Base-by-base conservation (phyloP, 2,797 vertebrate species). In the Chelon labrosus region DNA sequence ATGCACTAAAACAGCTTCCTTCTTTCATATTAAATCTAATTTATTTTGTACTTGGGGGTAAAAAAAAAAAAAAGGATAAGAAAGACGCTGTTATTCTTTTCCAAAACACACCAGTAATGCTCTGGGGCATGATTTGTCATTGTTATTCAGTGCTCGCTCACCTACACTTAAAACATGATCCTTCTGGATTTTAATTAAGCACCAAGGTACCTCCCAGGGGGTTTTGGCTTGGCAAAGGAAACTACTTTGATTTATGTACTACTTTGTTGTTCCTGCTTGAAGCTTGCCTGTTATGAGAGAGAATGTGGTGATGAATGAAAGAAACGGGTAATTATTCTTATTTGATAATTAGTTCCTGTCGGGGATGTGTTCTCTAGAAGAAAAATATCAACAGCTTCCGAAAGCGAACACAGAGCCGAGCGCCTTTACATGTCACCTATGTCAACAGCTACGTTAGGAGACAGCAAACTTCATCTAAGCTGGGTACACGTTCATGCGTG, bases 131-230 rank as follows among this genome's bases (percentile, higher is more conserved):
- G 86, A 92, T 95, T 94, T 93, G 93, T 94, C 93, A 95, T 94
- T 94, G 93, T 95, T 95, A 94, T 95, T 94, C 94, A 89, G 92
- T 80, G 88, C 90, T 94, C 77, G 80, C 88, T 95, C 93, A 94
- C 92, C 95, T 95, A 91, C 90, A 93, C 93, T 95, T 95, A 95
- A 94, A 95, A 95, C 93, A 93, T 92, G 94, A 95, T 95, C 93
- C 93, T 95, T 93, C 93, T 95, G 93, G 93, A 95, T 95, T 95
- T 95, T 95, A 96, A 95, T 96, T 94, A 95, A 95, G 93, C 93
- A 91, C 92, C 90, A 89, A 92, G 93, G 93, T 94, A 90, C 85
- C 89, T 95, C 94, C 93, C 93, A 88, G 87, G 92, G 94, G 94
- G 84, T 63, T 89, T 82, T 75, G 85, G 88, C 91, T 91, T 93